Conservation (phyloP, 2,113 vertebrate genomes). For the Formicarius rufipectus region DNA sequence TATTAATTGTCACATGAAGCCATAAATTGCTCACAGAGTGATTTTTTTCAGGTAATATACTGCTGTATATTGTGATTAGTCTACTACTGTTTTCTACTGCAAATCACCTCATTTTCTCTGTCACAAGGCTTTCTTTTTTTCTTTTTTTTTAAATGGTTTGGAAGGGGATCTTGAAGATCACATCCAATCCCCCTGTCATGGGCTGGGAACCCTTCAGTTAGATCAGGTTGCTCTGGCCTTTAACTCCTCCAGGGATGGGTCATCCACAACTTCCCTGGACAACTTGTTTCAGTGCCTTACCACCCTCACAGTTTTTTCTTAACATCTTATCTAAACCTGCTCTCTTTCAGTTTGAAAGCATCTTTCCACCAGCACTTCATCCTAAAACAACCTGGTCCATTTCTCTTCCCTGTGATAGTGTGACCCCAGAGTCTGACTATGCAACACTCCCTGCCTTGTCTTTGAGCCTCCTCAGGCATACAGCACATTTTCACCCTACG, state of each 20-base stretch:
- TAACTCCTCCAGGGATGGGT: neutral
- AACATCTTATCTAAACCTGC: neutral
- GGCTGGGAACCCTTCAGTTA: neutral
- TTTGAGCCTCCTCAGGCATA: neutral
- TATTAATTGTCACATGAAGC: neutral
- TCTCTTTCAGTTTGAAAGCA: neutral
- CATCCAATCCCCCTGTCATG: fast-evolving
- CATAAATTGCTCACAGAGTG: neutral
- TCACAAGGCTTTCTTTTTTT: neutral
- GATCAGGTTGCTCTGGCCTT: neutral
- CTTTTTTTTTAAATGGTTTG: neutral
- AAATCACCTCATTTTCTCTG: neutral
- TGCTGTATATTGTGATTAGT: neutral
- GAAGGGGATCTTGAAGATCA: neutral
- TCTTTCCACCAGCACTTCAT: neutral
- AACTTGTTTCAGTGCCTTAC: neutral
- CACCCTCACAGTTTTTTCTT: neutral
- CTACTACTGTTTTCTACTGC: fast-evolving
- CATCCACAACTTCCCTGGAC: neutral
- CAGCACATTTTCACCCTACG: neutral
- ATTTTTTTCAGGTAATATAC: neutral
- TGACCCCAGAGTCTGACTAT: fast-evolving
- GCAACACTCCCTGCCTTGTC: neutral
- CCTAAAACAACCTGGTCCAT: neutral
- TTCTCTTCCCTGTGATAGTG: fast-evolving